phyloP scores from a whole-genome alignment of 2,113 vertebrate species.

The Podocnemis expansa region DNA sequence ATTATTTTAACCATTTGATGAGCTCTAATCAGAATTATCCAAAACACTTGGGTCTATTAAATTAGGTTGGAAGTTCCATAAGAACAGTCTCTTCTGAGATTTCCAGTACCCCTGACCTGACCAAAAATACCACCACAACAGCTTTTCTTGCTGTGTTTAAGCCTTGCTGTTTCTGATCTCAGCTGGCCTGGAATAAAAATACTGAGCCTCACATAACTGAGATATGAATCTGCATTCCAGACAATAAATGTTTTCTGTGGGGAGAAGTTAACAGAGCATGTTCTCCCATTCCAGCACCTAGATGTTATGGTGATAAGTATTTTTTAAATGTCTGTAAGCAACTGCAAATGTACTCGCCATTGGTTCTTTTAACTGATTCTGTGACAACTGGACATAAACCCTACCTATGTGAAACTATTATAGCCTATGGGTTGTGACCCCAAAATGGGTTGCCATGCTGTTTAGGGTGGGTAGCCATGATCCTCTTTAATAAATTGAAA shows the following conservation, averaged over 20 bases:
- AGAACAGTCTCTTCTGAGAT: not conserved
- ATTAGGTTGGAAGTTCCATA: not conserved
- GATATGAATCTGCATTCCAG: not conserved
- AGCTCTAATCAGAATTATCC: not conserved
- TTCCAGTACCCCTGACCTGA: not conserved
- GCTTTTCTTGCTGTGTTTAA: not conserved
- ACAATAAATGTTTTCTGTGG: not conserved
- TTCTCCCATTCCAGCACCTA: not conserved
- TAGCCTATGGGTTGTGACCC: too few relatives aligned
- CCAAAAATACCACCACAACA: rapidly evolving
- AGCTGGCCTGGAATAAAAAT: not conserved
- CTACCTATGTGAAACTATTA: not conserved
- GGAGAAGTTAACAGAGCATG: not conserved
- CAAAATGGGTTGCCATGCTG: too few relatives aligned
- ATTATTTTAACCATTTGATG: not conserved
- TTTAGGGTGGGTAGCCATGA: too few relatives aligned
- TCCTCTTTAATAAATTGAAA: too few relatives aligned
- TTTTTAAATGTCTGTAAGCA: not conserved
- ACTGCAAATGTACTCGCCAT: not conserved
- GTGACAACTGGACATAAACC: not conserved
- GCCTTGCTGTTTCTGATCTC: not conserved
- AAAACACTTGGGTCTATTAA: not conserved
- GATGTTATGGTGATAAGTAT: not conserved
- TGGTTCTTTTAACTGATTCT: not conserved
- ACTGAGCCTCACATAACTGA: not conserved